Evolutionary conservation across 2,888 invertebrate species (phyloP).

Genomic region (Coenonympha glycerion): DNA sequence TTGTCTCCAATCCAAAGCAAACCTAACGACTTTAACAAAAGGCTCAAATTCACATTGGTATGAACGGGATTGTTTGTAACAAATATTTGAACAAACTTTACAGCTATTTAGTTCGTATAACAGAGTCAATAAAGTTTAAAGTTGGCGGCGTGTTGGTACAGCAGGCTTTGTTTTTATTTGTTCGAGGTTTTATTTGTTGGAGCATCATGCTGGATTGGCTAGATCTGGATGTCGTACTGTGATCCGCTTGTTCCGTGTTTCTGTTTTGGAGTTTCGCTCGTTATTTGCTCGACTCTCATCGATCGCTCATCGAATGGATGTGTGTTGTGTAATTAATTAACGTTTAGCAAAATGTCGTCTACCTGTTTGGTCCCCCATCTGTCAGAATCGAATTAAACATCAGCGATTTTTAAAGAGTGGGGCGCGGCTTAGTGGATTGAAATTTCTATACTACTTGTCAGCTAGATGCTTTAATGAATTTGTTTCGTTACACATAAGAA

Average conservation of each 20-base stretch:
- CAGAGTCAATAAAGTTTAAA: slow-evolving; percentile 18
- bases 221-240: slow-evolving; percentile 8
- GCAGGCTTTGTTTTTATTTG: slow-evolving; percentile 22
- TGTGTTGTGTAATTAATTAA: not conserved
- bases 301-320: not conserved
- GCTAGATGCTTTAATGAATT: too few species aligned
- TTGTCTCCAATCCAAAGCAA: not conserved
- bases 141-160: slow-evolving; percentile 12
- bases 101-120: slow-evolving; percentile 21
- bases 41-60: not conserved
- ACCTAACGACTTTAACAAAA: not conserved
- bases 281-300: not conserved
- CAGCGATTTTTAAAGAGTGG: too few species aligned
- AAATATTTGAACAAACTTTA: slow-evolving; percentile 22
- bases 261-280: slow-evolving; percentile 17
- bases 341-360: not conserved
- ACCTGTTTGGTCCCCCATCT: too few species aligned
- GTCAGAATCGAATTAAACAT: too few species aligned
- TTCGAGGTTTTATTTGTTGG: slow-evolving; percentile 15
- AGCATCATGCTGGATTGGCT: too few species aligned
- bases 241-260: slow-evolving; percentile 8
- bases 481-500: too few species aligned
- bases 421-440: too few species aligned
- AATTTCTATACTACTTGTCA: too few species aligned
- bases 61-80: not conserved